These are phyloP conservation scores for Watersipora subatra DNA, from an alignment of 1,140 invertebrate genomes.

Conservation along the genomic window DNA sequence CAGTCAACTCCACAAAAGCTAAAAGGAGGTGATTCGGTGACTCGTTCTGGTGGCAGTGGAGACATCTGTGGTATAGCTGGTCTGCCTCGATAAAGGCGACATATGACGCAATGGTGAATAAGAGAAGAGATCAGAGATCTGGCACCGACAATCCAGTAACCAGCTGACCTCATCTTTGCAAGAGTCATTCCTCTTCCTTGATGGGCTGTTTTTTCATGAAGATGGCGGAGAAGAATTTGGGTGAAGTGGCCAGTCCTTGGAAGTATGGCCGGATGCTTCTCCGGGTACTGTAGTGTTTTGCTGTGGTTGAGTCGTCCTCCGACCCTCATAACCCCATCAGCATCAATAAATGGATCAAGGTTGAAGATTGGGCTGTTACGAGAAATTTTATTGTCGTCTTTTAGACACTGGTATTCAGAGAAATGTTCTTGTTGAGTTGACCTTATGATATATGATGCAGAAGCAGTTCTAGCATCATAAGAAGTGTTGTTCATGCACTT, in stretches of 20 bases:
- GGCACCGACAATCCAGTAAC: conserved; percentile 16
- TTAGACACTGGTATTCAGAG: conserved; percentile 1
- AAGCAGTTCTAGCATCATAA: neutral
- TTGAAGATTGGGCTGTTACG: conserved; percentile 7
- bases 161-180: conserved; percentile 9
- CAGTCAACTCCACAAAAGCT: conserved; percentile 13
- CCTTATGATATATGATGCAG: conserved; percentile 2
- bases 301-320: conserved; percentile 13
- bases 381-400: neutral
- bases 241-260: conserved; percentile 11
- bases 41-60: conserved; percentile 14
- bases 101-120: conserved; percentile 15
- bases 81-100: conserved; percentile 10
- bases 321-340: conserved; percentile 13
- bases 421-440: conserved; percentile 6
- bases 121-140: conserved; percentile 9
- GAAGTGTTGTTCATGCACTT: neutral
- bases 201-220: conserved; percentile 12
- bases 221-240: conserved; percentile 11
- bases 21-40: conserved; percentile 13
- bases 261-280: conserved; percentile 16
- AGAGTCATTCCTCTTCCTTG: conserved; percentile 13
- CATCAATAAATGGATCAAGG: conserved; percentile 15
- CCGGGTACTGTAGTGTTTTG: neutral
- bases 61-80: conserved; percentile 14